Evolutionary conservation across 1,140 invertebrate genomes (phyloP), one percentile per base, ranked within the genome.

Genomic region (Cyrtorhinus lividipennis): DNA sequence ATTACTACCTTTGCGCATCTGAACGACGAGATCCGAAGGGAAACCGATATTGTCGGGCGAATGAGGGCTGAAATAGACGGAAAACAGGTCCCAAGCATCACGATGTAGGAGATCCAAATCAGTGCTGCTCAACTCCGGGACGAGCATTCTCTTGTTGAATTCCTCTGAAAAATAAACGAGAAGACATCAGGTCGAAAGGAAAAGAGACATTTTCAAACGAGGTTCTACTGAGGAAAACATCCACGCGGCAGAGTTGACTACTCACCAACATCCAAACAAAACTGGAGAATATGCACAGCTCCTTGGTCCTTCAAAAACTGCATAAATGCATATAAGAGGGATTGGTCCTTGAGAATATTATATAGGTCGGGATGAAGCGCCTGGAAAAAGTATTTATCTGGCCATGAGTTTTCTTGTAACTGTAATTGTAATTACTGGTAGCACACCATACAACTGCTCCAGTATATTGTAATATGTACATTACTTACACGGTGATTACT

Each of bases 261-360:
- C n/a, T n/a, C n/a, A 90, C 87, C 89, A 72, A 90, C 87, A 73
- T 89, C 85, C 63, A 91, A 79, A 72, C 86, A 91, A 72, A 92
- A 92, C 75, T 92, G 88, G 61, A 94, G 72, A 45, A 91, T 77
- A 75, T 90, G 85, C 23, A 92, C 82, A 66, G 85, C 81, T 56
- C 83, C 82, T 68, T 86, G 82, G 66, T 82, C 81, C 75, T 92
- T 92, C 63, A 92, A 77, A 73, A 88, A 90, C 72, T 90, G 87
- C 84, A 91, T 88, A 73, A 92, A 90, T 15, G 86, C 79, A 72
- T 88, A 92, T n/a, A 92, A 76, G 53, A 88, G 74, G 24, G 82
- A 76, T 57, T 84, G 82, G 67, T 84, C 79, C 66, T 82, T 83
- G 53, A 92, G 76, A 57, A 89, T 80, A 66, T 81, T 80, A 67